Base-by-base conservation (phyloP, 2,888 invertebrate species). In the Onchidella celtica region DNA sequence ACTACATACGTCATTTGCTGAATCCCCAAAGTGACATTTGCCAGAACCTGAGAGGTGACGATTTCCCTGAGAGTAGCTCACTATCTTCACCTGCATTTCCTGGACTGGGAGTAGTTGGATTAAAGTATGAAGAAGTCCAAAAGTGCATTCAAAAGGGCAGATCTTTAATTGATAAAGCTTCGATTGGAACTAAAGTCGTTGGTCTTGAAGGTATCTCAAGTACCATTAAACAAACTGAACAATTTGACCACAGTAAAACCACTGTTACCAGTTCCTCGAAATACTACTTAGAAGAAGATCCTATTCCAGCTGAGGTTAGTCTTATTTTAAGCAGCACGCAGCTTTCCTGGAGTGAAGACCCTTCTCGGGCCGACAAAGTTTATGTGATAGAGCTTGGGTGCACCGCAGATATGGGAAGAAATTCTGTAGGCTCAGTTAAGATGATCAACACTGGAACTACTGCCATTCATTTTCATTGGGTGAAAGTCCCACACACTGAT, bases 371-470 rank as follows among this genome's bases (percentile, higher is more conserved):
- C 14, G 57, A 57, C 24, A 68, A 69, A 55, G 47, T 0, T 24
- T 68, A 63, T 68, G 32, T 75, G 21, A 40, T 81, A 14, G 81
- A 81, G 27, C 4, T 81, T 17, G 81, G 81, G 2, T 69, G 81
- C 32, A 17, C 69, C 0, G 69, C 81, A 0, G 75, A 75, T n/a
- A 32, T 75, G 17, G 75, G 75, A 1, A 57, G 69, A 40, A 66
- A 61, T 32, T 21, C 69, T 0, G 38, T 81, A 0, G 36, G 66
- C 17, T 81, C 59, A 3, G 61, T 69, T 6, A 61, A 27, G 14
- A 75, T 81, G 81, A 69, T 17, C 27, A 81, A 81, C 27, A 75
- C 75, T 29, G 81, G 81, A 32, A 75, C 69, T 3, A 47, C 75
- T n/a, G 75, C 47, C 32, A 36, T 81, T n/a, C 29, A 69, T 55